Evolutionary conservation across 92 coral and sea anemone species (phyloP).

Genomic region (Umimayanthus chanpuru): DNA sequence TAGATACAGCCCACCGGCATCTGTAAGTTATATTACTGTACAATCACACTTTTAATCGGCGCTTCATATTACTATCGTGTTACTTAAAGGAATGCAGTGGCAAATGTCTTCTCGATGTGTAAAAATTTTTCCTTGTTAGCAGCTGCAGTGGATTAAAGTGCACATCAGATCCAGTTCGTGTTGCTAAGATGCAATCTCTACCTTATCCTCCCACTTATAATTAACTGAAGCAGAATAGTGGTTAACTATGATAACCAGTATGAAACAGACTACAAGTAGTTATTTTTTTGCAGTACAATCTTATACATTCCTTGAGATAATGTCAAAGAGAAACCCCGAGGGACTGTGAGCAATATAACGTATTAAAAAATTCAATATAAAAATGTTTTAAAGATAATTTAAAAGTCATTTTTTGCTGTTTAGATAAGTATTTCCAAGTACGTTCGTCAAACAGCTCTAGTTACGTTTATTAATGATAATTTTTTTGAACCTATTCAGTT

Average conservation of each 20-base stretch:
- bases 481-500: no score
- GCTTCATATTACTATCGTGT: no score
- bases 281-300: not conserved
- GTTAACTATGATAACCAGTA: no score
- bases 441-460: not conserved
- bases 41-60: no score
- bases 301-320: not conserved
- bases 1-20: no score
- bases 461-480: no score
- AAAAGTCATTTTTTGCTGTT: no score
- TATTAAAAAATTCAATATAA: no score
- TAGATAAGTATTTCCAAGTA: no score
- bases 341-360: not conserved
- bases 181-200: not conserved
- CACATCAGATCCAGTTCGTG: not conserved
- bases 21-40: no score
- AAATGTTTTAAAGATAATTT: no score
- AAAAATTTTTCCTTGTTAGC: not conserved
- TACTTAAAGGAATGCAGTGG: no score
- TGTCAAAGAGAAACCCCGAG: not conserved
- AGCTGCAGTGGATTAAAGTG: not conserved
- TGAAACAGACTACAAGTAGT: not conserved
- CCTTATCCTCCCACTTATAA: not conserved
- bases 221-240: not conserved
- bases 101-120: not conserved